phyloP scores from a whole-genome alignment of 2,113 vertebrate species.

The Formicarius rufipectus region DNA sequence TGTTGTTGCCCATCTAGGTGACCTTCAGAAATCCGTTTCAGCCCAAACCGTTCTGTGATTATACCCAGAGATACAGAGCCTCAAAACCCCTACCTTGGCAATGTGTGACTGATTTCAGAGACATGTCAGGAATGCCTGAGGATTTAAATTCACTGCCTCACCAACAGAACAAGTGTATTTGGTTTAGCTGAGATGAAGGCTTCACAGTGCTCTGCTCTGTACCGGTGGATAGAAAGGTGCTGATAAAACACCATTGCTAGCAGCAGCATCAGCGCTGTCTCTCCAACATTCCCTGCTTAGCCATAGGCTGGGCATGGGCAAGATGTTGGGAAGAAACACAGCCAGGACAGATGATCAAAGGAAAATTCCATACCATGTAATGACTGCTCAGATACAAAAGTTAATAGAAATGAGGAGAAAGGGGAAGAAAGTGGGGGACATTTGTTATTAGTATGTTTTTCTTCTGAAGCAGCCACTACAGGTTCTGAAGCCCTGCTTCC shows the following conservation, averaged over 20 bases:
- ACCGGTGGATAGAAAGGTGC: background rate
- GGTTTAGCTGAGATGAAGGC: background rate
- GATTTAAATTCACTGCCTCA: background rate
- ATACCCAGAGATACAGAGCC: background rate
- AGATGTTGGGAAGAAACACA: background rate
- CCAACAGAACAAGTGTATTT: background rate
- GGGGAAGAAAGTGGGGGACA: background rate
- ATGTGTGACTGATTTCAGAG: background rate
- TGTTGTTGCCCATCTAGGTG: background rate
- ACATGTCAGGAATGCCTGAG: background rate
- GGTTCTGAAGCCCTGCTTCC: background rate
- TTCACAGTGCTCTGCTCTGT: background rate
- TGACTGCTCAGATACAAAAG: background rate
- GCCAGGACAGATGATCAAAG: background rate
- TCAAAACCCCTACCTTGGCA: rapidly evolving
- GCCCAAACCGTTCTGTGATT: background rate
- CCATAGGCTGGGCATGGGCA: background rate
- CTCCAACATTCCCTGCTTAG: background rate
- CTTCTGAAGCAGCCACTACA: background rate
- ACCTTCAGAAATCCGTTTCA: background rate
- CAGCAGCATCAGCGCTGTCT: background rate
- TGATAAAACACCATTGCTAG: background rate
- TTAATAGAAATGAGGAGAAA: background rate
- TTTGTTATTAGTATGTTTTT: background rate
- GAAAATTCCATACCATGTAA: background rate